Evolutionary conservation across 2,113 vertebrate species (phyloP).

Genomic region (Gallinago media): DNA sequence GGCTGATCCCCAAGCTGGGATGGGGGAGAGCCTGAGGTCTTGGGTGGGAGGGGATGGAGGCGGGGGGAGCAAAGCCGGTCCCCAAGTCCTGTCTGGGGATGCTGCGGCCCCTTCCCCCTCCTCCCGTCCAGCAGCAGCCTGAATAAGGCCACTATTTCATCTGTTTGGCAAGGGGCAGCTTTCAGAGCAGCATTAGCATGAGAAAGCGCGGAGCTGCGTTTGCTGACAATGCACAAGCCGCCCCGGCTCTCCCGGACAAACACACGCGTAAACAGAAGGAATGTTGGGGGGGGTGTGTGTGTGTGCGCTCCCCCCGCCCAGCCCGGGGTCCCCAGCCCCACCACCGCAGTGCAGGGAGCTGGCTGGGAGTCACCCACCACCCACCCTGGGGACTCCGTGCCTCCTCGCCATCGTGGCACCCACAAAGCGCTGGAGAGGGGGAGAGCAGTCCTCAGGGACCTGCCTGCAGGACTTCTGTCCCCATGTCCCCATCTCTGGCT

Average conservation of each 20-base stretch:
- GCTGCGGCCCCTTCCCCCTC: constrained; percentile 50
- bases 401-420: rapidly evolving
- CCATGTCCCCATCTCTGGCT: rapidly evolving
- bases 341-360: background rate
- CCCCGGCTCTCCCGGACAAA: constrained; percentile 90
- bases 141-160: constrained; percentile 94
- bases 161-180: constrained; percentile 94
- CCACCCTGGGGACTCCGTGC: background rate
- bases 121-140: constrained; percentile 78
- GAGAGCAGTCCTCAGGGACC: background rate
- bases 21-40: background rate
- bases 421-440: rapidly evolving
- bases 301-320: background rate
- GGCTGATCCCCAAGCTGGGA: background rate
- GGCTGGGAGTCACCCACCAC: background rate
- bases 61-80: background rate
- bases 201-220: constrained; percentile 91
- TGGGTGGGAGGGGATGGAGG: background rate
- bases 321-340: background rate
- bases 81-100: background rate
- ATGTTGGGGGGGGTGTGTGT: constrained; percentile 74
- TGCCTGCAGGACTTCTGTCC: background rate
- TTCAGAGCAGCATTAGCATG: constrained; percentile 93
- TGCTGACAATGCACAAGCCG: constrained; percentile 92
- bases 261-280: constrained; percentile 96